phyloP scores from a whole-genome alignment of 2,797 vertebrate species.

The Myotis daubentonii region DNA sequence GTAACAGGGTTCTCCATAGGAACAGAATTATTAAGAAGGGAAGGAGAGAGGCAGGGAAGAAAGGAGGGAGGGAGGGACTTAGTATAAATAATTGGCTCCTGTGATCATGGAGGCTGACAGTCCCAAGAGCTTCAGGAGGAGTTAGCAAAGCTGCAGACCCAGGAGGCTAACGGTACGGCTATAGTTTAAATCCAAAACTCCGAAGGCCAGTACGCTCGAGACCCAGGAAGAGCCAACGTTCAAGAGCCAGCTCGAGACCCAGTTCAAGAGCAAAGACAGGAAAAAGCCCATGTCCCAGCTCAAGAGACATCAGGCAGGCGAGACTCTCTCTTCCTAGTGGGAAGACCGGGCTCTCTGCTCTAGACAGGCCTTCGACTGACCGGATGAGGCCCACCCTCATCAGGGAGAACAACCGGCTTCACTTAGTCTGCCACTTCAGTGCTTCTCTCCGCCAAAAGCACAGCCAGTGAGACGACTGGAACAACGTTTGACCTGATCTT shows the following conservation, averaged over 20 bases:
- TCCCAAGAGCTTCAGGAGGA: not conserved
- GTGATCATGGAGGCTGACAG: too few relatives aligned
- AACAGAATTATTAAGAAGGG: not conserved
- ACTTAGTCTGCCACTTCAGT: not conserved
- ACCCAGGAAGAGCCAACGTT: not conserved
- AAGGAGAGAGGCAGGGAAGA: fast-evolving
- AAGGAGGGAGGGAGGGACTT: not conserved
- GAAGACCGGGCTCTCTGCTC: not conserved
- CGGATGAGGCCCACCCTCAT: not conserved
- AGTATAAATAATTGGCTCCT: not conserved
- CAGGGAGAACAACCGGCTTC: not conserved
- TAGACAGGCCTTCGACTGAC: not conserved
- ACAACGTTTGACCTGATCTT: not conserved
- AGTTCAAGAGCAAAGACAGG: not conserved
- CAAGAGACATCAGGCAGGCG: not conserved
- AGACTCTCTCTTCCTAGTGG: not conserved
- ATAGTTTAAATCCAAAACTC: not conserved
- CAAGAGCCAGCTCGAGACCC: too few relatives aligned
- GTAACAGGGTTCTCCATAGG: not conserved
- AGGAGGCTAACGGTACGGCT: not conserved
- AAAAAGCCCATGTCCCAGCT: not conserved
- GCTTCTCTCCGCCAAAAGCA: not conserved
- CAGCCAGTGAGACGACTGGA: not conserved
- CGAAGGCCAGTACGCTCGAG: not conserved
- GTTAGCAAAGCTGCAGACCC: not conserved